phyloP scores from a whole-genome alignment of 2,888 invertebrate genomes.

The Acanthococcus lagerstroemiae region DNA sequence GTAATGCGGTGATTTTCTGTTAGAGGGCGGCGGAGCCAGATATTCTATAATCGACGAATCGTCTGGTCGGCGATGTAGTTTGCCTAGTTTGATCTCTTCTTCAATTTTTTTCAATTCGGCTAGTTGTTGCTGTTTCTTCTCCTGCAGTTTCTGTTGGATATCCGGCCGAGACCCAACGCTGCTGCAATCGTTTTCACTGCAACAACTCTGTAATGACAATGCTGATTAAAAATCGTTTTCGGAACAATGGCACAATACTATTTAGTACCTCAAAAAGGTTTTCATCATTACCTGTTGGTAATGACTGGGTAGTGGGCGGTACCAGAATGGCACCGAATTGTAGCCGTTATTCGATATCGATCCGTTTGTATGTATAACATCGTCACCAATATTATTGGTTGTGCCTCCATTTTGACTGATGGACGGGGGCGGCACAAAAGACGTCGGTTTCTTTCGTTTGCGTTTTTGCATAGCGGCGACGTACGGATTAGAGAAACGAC shows the following conservation, averaged over 20 bases:
- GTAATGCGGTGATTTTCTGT: constrained; percentile 44
- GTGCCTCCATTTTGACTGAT: constrained; percentile 34
- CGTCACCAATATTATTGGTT: constrained; percentile 26
- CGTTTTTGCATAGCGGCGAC: constrained; percentile 49
- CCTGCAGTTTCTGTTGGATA: constrained; percentile 75
- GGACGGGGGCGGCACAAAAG: constrained; percentile 67
- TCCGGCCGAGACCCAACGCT: constrained; percentile 66
- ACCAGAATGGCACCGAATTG: constrained; percentile 57
- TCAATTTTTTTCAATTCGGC: constrained; percentile 72
- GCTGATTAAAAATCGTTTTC: too few species aligned
- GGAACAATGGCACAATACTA: too few species aligned
- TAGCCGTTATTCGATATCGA: neutral
- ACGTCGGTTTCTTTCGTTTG: constrained; percentile 84
- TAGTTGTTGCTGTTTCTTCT: constrained; percentile 77
- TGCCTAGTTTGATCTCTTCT: constrained; percentile 77
- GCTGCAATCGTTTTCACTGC: constrained; percentile 62
- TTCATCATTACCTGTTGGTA: constrained; percentile 43
- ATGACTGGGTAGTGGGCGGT: constrained; percentile 54
- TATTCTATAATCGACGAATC: constrained; percentile 25
- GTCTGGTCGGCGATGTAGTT: constrained; percentile 41
- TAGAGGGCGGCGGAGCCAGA: constrained; percentile 37
- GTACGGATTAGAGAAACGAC: constrained; percentile 65
- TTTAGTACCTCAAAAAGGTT: neutral
- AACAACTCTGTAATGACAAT: constrained; percentile 37
- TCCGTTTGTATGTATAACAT: neutral